Conservation (phyloP, 2,113 vertebrate species). For the Grantiella picta region DNA sequence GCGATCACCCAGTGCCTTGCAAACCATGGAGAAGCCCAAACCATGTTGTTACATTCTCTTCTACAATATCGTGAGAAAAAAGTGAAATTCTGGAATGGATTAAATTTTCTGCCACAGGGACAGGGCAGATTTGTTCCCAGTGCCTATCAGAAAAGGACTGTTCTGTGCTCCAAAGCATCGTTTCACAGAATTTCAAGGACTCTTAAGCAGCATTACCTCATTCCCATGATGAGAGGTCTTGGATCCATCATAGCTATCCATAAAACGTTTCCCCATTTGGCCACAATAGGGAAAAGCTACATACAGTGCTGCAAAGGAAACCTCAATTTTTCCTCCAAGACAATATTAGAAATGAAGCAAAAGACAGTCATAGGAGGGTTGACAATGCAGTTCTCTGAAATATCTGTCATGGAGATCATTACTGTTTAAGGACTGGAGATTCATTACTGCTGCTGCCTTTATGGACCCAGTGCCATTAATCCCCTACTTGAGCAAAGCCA, state of each 20-base stretch:
- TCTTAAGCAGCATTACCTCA: not conserved
- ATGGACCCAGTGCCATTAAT: constrained; percentile 37
- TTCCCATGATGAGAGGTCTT: not conserved
- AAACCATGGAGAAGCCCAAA: not conserved
- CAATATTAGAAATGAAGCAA: not conserved
- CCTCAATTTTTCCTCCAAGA: not conserved
- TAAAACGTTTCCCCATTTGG: not conserved
- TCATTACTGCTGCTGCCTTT: constrained; percentile 25
- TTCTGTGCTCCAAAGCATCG: not conserved
- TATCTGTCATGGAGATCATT: constrained; percentile 1
- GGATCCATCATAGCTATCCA: not conserved
- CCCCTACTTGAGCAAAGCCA: constrained; percentile 43
- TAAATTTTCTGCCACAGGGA: not conserved
- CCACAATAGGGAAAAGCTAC: not conserved
- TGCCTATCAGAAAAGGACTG: not conserved
- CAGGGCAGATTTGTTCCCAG: not conserved
- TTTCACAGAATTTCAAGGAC: not conserved
- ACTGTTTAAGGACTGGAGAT: constrained; percentile 31
- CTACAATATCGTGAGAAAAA: accelerated
- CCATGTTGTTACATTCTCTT: not conserved
- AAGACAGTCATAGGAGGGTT: not conserved
- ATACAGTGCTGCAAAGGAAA: not conserved
- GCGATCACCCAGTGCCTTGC: not conserved
- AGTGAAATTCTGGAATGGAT: not conserved
- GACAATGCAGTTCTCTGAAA: not conserved